phyloP scores from a whole-genome alignment of 1,140 invertebrate species.

The Brachionus rotundiformis region DNA sequence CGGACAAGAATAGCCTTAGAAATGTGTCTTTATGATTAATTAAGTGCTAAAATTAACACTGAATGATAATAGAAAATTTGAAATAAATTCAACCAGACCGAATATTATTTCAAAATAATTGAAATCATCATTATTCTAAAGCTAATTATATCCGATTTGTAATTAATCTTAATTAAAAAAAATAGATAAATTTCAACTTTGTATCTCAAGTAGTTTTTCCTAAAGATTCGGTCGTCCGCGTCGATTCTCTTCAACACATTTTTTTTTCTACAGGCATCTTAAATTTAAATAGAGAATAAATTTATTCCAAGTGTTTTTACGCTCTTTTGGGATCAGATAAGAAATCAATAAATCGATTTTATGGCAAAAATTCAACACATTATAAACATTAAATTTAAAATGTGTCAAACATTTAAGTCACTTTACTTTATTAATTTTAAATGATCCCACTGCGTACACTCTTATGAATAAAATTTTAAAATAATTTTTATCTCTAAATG shows the following conservation, averaged over 20 bases:
- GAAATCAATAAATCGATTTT: conserved; percentile 20
- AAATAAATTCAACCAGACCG: conserved; percentile 35
- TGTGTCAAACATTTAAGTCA: conserved; percentile 1
- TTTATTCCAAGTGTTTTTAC: conserved; percentile 9
- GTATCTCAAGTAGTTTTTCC: conserved; percentile 14
- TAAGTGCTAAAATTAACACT: conserved; percentile 31
- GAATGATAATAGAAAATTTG: conserved; percentile 44
- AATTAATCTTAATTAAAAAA: conserved; percentile 43
- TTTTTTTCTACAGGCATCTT: conserved; percentile 9
- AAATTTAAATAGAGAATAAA: background rate
- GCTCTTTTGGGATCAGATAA: conserved; percentile 17
- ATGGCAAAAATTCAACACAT: conserved; percentile 14
- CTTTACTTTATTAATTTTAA: conserved; percentile 1
- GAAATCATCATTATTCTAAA: conserved; percentile 39
- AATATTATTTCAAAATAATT: conserved; percentile 39
- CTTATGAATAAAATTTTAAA: background rate
- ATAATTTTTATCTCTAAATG: background rate
- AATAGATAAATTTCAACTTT: conserved; percentile 38
- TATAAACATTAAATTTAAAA: conserved; percentile 19
- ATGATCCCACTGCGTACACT: background rate
- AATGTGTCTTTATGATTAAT: conserved; percentile 36
- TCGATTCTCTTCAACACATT: conserved; percentile 22
- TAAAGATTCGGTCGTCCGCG: conserved; percentile 22
- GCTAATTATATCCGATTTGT: conserved; percentile 39
- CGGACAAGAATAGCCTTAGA: background rate